Percentiles rank a stretch among this genome's conserved stretches.
Evolutionary conservation across 2,888 invertebrate genomes (phyloP).

Genomic region (Polyommatus icarus): DNA sequence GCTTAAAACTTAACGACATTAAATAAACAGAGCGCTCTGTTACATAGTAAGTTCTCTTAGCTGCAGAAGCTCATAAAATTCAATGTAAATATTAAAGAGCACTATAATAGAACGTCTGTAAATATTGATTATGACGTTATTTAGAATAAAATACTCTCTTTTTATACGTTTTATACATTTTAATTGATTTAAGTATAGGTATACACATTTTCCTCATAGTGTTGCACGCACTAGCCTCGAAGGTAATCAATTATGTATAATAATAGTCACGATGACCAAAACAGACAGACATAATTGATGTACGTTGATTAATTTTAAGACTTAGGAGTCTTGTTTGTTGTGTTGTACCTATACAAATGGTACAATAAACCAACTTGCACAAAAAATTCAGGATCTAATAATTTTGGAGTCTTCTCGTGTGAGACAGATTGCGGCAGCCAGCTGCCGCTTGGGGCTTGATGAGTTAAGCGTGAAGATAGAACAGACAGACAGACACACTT

Average conservation of each 20-base stretch:
- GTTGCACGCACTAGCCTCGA: neutral
- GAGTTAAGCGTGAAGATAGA: no score
- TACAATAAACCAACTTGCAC: neutral
- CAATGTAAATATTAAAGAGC: no score
- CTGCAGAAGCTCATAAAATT: no score
- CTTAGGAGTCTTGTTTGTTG: no score
- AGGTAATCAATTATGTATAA: neutral
- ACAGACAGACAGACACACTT: no score
- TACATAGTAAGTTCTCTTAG: no score
- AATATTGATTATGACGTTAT: neutral
- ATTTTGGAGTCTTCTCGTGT: neutral
- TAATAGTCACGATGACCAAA: constrained; percentile 1
- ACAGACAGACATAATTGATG: neutral
- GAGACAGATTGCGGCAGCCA: neutral
- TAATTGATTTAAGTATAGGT: neutral
- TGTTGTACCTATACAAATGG: no score
- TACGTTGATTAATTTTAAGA: neutral
- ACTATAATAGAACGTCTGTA: no score
- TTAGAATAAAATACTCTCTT: neutral
- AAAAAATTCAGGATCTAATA: neutral
- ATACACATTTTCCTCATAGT: constrained; percentile 1
- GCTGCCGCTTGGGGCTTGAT: no score
- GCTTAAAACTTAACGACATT: no score
- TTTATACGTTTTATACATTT: neutral
- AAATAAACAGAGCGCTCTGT: no score